Evolutionary conservation across 2,888 invertebrate species (phyloP).

Genomic region (Orchesellides sinensis): DNA sequence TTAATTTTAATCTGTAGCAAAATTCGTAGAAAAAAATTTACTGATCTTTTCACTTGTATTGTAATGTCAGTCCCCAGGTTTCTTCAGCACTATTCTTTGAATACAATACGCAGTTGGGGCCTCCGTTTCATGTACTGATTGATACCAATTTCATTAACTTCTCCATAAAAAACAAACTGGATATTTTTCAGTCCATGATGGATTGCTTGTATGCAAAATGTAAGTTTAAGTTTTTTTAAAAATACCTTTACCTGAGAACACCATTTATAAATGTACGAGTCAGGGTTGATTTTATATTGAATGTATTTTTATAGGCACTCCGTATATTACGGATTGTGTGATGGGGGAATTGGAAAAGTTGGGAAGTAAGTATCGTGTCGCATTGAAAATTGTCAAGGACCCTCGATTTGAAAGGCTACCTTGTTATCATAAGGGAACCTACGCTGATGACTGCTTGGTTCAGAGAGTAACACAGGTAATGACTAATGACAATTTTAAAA

Average conservation of each 20-base stretch:
- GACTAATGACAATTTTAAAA: too few relatives aligned
- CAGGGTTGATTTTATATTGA: neutral
- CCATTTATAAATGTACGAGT: too few relatives aligned
- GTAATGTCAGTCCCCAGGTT: constrained; percentile 82
- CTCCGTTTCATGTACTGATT: constrained; percentile 96
- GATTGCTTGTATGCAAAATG: constrained; percentile 98
- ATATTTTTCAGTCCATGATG: constrained; percentile 98
- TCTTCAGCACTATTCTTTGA: constrained; percentile 98
- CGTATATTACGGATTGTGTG: constrained; percentile 99
- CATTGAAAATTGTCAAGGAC: constrained; percentile 95
- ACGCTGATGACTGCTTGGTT: constrained; percentile 99
- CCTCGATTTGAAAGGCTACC: constrained; percentile 93
- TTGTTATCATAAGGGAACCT: constrained; percentile 98
- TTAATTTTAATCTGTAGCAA: neutral
- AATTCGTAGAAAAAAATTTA: neutral
- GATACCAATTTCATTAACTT: constrained; percentile 99
- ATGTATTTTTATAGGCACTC: constrained; percentile 83
- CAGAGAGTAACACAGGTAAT: constrained; percentile 92
- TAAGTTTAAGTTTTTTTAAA: constrained; percentile 76
- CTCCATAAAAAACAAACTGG: constrained; percentile 97
- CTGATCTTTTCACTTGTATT: constrained; percentile 31
- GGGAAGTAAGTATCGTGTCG: constrained; percentile 95
- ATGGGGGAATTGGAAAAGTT: constrained; percentile 98
- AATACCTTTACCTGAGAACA: too few relatives aligned
- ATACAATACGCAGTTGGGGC: constrained; percentile 98